Base-by-base conservation (phyloP, 1,140 invertebrate genomes). In the Ericerus pela region DNA sequence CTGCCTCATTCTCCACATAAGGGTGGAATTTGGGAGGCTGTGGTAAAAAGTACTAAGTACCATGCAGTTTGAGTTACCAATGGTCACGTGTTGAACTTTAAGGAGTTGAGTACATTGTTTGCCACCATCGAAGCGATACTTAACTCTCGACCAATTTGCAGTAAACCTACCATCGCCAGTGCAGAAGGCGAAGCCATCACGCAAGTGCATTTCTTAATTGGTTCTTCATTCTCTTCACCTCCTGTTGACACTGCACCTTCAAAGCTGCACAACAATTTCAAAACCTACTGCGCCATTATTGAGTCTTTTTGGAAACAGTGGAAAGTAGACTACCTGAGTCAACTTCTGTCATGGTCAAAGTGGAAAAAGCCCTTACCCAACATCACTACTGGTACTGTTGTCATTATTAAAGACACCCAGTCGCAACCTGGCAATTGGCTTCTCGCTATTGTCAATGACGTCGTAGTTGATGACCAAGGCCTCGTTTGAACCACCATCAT, bases 21-120 rank as follows among this genome's bases (percentile, higher is more conserved):
- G 12, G 53, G 53, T 10, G 66, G 66, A 10, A 31, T 60, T 37
- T 70, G 61, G 62, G 62, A 62, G 60, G 30, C 64, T 14, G 57
- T 53, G 1, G 63, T 70, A 0, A 61, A 65, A 28, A 58, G 60
- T 1, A 20, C 33, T 2, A 54, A 54, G 24, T 5, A 55, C n/a
- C 59, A 64, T 57, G 37, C 69, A 6, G 31, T 54, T 16, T 11
- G 56, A 10, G 51, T 61, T 10, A 47, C 59, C n/a, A 38, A 56
- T 26, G 24, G 60, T 12, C 53, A 41, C 1, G 14, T 59, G 4
- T 14, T 61, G 8, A 66, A 61, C 4, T 68, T 53, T 43, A 65
- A 69, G 54, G 63, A 69, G 60, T 61, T 69, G 43, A 27, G 54
- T n/a, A 68, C 67, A 11, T 57, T 62, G 4, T 30, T 65, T 5